Evolutionary conservation across 2,888 invertebrate genomes (phyloP).

Genomic region (Pelosia muscerda): DNA sequence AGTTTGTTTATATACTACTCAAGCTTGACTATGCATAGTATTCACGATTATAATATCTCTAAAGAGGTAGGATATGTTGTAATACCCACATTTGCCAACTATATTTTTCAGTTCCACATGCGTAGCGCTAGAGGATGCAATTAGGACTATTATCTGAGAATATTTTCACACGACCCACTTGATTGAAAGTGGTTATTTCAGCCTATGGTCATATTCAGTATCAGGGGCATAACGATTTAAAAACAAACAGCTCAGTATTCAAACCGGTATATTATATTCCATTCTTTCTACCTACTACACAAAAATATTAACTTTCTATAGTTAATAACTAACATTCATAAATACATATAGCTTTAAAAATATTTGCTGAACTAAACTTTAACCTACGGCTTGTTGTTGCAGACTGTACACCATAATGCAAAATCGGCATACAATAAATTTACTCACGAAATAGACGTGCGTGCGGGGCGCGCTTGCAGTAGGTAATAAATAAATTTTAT

Average conservation of each 20-base stretch:
- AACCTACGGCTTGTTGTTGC: slow-evolving; percentile 53
- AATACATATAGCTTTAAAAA: slow-evolving; percentile 18
- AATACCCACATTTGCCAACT: neutral
- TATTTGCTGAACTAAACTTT: slow-evolving; percentile 27
- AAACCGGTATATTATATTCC: no score
- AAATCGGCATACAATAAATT: slow-evolving; percentile 81
- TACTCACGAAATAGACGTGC: slow-evolving; percentile 78
- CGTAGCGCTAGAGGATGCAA: no score
- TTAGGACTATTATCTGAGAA: no score
- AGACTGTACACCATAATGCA: slow-evolving; percentile 70
- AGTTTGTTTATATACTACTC: neutral
- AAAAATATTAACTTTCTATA: neutral
- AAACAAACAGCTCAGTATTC: neutral
- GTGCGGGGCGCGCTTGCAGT: slow-evolving; percentile 70
- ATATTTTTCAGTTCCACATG: neutral
- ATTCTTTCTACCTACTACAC: neutral
- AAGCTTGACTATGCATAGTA: no score
- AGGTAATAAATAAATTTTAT: slow-evolving; percentile 79
- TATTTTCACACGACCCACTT: no score
- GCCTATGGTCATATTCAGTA: no score
- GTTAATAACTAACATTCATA: neutral
- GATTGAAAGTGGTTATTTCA: no score
- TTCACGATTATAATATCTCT: no score
- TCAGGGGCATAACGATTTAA: neutral
- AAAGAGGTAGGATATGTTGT: neutral